phyloP scores from a whole-genome alignment of 2,888 invertebrate genomes.

The Sicus ferrugineus region DNA sequence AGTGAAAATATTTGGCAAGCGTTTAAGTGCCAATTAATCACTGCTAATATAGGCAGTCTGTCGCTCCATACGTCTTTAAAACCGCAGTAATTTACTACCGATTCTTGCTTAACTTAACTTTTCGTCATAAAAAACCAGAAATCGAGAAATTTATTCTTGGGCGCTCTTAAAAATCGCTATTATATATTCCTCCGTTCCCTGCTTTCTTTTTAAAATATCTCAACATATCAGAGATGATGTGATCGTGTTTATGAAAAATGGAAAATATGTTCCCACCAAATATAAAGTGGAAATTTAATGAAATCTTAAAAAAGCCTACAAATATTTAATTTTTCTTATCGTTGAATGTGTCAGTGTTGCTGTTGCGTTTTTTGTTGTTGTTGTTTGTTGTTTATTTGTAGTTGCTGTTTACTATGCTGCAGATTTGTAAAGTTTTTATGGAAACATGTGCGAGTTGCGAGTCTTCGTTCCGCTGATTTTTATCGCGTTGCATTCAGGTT shows the following conservation, averaged over 20 bases:
- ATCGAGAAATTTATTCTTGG: not conserved
- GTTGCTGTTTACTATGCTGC: slow-evolving; percentile 5
- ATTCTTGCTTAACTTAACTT: not conserved
- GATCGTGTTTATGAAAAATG: not conserved
- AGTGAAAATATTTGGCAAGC: slow-evolving; percentile 22
- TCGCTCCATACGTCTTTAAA: not conserved
- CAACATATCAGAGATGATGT: slow-evolving; percentile 10
- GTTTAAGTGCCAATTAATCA: slow-evolving; percentile 26
- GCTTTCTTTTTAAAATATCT: not conserved
- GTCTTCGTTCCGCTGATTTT: slow-evolving; percentile 5
- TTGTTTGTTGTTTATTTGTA: slow-evolving; percentile 1
- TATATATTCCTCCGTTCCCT: not conserved
- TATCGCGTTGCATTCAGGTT: slow-evolving; percentile 19
- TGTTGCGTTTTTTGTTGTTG: not conserved
- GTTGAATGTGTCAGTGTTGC: not conserved
- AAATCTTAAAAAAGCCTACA: not conserved
- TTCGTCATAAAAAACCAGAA: not conserved
- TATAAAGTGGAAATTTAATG: not conserved
- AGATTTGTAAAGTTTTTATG: slow-evolving; percentile 16
- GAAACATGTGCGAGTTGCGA: slow-evolving; percentile 16
- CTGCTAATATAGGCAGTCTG: not conserved
- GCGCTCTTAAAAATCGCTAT: too few species aligned
- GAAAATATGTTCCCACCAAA: slow-evolving; percentile 18
- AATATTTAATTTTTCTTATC: slow-evolving; percentile 3
- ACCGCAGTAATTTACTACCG: not conserved